A percentile compares a stretch with the other conserved stretches of the same genome.
Evolutionary conservation across 2,888 invertebrate genomes (phyloP).

Genomic region (Troides helena): DNA sequence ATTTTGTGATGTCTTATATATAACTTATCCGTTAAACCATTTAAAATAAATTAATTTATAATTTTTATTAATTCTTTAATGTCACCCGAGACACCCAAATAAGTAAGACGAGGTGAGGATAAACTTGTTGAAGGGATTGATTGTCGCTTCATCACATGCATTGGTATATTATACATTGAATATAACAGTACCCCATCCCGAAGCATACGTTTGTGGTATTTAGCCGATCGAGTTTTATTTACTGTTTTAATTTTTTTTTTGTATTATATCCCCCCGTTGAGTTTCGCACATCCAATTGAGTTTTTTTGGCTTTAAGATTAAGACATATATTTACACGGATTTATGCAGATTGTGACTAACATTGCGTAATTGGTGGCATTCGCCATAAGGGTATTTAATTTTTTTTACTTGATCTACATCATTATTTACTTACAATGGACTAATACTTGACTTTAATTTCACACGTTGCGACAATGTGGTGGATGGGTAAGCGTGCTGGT

Average conservation of each 20-base stretch:
- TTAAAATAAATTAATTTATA: constrained; percentile 59
- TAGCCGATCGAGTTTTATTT: constrained; percentile 38
- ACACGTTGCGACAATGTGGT: no score
- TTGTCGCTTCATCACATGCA: constrained; percentile 46
- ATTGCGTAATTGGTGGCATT: not conserved
- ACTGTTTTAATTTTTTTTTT: constrained; percentile 34
- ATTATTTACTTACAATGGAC: no score
- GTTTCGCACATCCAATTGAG: constrained; percentile 50
- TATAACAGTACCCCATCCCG: constrained; percentile 31
- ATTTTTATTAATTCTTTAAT: constrained; percentile 47
- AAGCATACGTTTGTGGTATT: constrained; percentile 30
- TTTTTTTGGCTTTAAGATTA: constrained; percentile 37
- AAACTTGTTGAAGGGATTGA: constrained; percentile 52
- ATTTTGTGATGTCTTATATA: constrained; percentile 49
- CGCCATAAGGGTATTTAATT: no score
- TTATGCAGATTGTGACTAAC: constrained; percentile 37
- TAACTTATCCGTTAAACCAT: constrained; percentile 55
- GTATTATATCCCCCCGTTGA: constrained; percentile 41
- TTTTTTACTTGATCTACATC: no score
- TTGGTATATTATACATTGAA: constrained; percentile 33
- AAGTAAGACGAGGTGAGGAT: constrained; percentile 61
- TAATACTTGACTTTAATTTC: no score
- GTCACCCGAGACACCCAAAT: constrained; percentile 44
- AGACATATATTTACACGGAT: constrained; percentile 38
- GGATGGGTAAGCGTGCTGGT: no score